phyloP scores from a whole-genome alignment of 2,797 vertebrate species.

The Propithecus deckenii region DNA sequence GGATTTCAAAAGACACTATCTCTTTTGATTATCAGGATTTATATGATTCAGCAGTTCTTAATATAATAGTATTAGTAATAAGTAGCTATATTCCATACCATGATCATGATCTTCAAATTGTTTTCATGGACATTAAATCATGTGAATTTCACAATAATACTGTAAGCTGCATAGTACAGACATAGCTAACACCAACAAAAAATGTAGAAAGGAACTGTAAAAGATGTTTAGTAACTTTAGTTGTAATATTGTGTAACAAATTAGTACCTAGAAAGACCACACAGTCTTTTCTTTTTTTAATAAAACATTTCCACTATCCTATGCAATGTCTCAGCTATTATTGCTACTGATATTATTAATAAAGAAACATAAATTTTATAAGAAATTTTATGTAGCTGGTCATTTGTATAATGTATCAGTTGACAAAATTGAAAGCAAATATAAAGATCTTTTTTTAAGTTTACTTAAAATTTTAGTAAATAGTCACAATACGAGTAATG shows the following conservation, averaged over 20 bases:
- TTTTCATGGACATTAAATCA: neutral
- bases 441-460: neutral
- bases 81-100: neutral
- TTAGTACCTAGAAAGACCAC: neutral
- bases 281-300: neutral
- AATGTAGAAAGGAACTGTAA: neutral
- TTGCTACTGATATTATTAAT: neutral
- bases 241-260: neutral
- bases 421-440: neutral
- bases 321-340: neutral
- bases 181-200: neutral
- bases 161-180: neutral
- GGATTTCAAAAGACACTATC: neutral
- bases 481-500: neutral
- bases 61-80: neutral
- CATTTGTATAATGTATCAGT: neutral
- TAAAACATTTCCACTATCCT: neutral
- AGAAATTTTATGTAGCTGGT: neutral
- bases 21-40: neutral
- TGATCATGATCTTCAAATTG: neutral
- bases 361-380: neutral
- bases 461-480: neutral
- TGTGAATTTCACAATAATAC: neutral
- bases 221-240: neutral
- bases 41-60: neutral